Base-by-base conservation (phyloP, 2,888 invertebrate genomes). In the Dromius quadrimaculatus region DNA sequence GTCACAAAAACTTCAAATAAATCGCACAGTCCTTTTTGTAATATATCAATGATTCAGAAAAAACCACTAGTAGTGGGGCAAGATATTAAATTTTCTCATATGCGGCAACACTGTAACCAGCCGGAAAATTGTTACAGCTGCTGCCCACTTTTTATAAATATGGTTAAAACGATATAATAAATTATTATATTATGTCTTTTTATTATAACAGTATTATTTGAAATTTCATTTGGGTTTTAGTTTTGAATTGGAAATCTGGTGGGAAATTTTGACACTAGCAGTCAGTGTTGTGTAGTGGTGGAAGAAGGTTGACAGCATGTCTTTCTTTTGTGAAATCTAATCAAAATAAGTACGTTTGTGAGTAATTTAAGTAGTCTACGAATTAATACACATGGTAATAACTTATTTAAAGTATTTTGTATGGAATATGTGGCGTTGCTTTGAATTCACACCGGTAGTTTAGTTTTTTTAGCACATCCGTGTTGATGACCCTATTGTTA, bases 251-350 rank as follows among this genome's bases (percentile, higher is more conserved):
- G 13, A 28, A 54, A 54, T 54, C 28, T 13, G 28, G 28, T 50
- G 50, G 15, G 1, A 28, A 50, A 28, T 28, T 50, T 28, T 28
- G 4, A 54, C 28, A 9, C 13, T 13, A 54, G 15, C 4, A 36
- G 36, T 59, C 23, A 41, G 62, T 62, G 62, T 62, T 62, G 41
- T 38, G 23, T 41, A 41, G 62, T 62, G 36, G 3, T 41, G 20
- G 13, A 62, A 38, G 59, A 54, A 36, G 47, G 47, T 43, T 68
- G 59, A 59, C 68, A 68, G 68, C 68, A 68, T 68, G 68, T 68
- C 68, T 45, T 43, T 36, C 34, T 19, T 59, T 59, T 68, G 59
- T 45, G 43, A 68, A 45, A 43, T 43, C 32, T 68, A 11, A 34
- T 59, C 34, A 32, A 9, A 45, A 11, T 57, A 34, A 59, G 59